A percentile compares a stretch with the other conserved stretches of the same genome.
These are phyloP conservation scores for Synanceia verrucosa DNA, from an alignment of 2,797 vertebrate species.

Conservation along the genomic window DNA sequence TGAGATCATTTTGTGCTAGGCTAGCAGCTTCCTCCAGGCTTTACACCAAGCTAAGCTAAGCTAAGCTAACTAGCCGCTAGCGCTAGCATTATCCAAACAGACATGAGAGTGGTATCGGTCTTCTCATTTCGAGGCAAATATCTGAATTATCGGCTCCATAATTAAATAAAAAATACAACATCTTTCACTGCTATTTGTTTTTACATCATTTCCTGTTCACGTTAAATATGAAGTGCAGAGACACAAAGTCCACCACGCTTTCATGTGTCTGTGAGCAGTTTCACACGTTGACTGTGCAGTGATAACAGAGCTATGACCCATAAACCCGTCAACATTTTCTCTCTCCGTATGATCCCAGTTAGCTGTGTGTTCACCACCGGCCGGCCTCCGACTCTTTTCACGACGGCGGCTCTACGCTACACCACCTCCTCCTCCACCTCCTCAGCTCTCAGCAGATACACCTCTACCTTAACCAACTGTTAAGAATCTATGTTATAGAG, in stretches of 20 bases:
- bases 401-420: neutral
- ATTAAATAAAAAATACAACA: neutral
- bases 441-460: conserved; percentile 22
- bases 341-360: conserved; percentile 32
- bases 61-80: neutral
- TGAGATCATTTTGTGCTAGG: neutral
- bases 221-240: conserved; percentile 14
- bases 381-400: conserved; percentile 36
- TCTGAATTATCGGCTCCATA: neutral
- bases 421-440: conserved; percentile 34
- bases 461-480: conserved; percentile 46
- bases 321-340: conserved; percentile 33
- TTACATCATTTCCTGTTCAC: too few relatives aligned
- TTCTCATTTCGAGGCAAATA: neutral
- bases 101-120: neutral
- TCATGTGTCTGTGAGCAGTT: conserved; percentile 24
- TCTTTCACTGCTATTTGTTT: neutral
- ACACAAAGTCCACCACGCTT: neutral
- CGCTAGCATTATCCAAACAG: neutral
- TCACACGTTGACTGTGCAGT: neutral
- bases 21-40: neutral
- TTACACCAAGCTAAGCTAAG: neutral
- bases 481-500: conserved; percentile 52
- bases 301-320: conserved; percentile 41
- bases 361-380: conserved; percentile 20